phyloP scores from a whole-genome alignment of 2,113 vertebrate species.

The Oreochromis niloticus region DNA sequence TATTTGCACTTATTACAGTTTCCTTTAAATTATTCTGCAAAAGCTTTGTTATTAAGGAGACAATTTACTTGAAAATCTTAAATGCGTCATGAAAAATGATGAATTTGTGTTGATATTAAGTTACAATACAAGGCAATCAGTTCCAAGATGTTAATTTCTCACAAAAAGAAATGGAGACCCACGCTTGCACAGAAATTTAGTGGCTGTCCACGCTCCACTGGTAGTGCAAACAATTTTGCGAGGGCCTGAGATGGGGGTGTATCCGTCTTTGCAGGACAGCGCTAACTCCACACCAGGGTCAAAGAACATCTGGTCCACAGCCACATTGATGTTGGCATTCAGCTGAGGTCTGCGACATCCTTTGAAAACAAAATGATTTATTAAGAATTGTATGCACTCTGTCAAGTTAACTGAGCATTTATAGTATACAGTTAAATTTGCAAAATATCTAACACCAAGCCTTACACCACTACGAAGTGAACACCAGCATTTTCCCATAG shows the following conservation, averaged over 20 bases:
- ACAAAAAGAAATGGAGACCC: conserved; percentile 41
- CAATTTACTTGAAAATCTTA: background rate
- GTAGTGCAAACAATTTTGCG: conserved; percentile 71
- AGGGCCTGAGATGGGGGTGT: conserved; percentile 48
- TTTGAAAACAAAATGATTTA: conserved; percentile 47
- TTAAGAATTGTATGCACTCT: background rate
- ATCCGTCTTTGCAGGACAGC: conserved; percentile 74
- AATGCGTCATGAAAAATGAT: background rate
- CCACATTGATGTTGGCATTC: conserved; percentile 42
- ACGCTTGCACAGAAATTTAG: conserved; percentile 77
- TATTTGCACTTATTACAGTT: background rate
- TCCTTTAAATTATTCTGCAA: background rate
- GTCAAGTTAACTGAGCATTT: background rate
- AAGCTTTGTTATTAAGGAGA: background rate
- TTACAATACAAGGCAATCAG: background rate
- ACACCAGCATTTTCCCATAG: background rate
- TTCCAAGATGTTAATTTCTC: background rate
- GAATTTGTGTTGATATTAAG: background rate
- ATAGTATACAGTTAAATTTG: background rate
- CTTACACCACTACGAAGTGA: background rate
- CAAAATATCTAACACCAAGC: background rate
- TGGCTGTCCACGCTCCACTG: conserved; percentile 73
- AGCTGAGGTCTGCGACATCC: conserved; percentile 75
- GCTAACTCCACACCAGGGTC: conserved; percentile 63
- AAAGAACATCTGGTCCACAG: conserved; percentile 64